A percentile compares a stretch with the other conserved stretches of the same genome.
Conservation (phyloP, 1,140 invertebrate genomes). For the Drosophila murphyi region DNA sequence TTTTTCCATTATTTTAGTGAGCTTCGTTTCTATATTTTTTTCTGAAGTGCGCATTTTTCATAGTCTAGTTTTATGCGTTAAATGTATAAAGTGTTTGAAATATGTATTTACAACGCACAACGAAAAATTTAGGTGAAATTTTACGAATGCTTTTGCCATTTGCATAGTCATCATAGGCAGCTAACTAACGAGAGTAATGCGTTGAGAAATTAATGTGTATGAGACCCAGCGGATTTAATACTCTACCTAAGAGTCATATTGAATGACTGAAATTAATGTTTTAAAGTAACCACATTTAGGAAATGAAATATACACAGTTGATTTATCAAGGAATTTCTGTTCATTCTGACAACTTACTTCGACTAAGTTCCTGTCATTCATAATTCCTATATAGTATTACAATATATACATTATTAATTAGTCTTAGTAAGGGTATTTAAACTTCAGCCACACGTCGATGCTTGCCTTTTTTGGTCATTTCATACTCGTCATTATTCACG, state of each 20-base stretch:
- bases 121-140: neutral
- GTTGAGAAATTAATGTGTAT: neutral
- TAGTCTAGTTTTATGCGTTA: slow-evolving; percentile 21
- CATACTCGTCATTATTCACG: slow-evolving; percentile 75
- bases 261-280: too few relatives aligned
- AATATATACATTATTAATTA: neutral
- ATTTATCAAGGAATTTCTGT: too few relatives aligned
- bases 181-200: neutral
- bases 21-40: neutral
- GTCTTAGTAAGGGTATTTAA: neutral
- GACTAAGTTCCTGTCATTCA: too few relatives aligned
- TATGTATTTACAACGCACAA: neutral
- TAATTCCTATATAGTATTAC: neutral
- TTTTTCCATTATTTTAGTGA: neutral
- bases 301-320: too few relatives aligned
- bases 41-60: neutral
- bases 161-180: slow-evolving; percentile 3
- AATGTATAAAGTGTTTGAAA: slow-evolving; percentile 2
- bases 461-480: slow-evolving; percentile 70
- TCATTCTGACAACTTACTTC: too few relatives aligned
- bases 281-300: too few relatives aligned
- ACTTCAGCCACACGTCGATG: neutral
- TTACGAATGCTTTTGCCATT: slow-evolving; percentile 14
- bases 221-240: neutral
- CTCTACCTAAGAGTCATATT: neutral